Base-by-base conservation (phyloP, 2,113 vertebrate genomes). In the Opisthocomus hoazin region DNA sequence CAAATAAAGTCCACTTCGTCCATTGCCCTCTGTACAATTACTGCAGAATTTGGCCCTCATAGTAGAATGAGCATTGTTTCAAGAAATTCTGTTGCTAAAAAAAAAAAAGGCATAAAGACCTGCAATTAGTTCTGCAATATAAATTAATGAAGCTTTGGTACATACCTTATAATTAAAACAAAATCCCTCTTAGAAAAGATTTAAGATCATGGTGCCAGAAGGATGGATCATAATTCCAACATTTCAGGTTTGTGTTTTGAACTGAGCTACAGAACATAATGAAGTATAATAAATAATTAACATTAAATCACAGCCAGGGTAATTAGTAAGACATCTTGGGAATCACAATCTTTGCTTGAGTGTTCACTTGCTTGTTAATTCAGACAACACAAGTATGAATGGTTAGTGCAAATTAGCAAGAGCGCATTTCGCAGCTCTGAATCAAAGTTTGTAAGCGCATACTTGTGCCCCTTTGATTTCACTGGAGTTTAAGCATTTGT, bases 251-350 rank as follows among this genome's bases (percentile, higher is more conserved):
- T 94, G 92, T 94, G 64, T 93, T 93, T 54, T 90, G 60, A 90
- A 46, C 79, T 68, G 43, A 90, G 76, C 77, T 79, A 41, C 29
- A 34, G 83, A 87, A 51, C 46, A 61, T 41, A 92, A 93, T 84
- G 64, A 87, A 87, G 79, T 20, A n/a, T 82, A 93, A 96, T 92
- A 95, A 96, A 96, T 95, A 92, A 86, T 91, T 90, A 94, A 71
- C 76, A 82, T 75, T 71, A 93, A 94, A 82, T 92, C 77, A 71
- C 74, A 84, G 88, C 48, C 73, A 48, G 23, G 37, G 39, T 57
- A 92, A 90, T 92, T 95, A 94, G 83, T 15, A 60, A 92, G 81
- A 73, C 76, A 71, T 82, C 80, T 89, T 17, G 77, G 56, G 61
- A 96, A 87, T 43, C 76, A 56, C 76, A 56, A 3, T n/a, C 73